Percentiles rank a stretch among this genome's conserved stretches.
Conservation (phyloP, 2,113 vertebrate species). For the Elaphurus davidianus region DNA sequence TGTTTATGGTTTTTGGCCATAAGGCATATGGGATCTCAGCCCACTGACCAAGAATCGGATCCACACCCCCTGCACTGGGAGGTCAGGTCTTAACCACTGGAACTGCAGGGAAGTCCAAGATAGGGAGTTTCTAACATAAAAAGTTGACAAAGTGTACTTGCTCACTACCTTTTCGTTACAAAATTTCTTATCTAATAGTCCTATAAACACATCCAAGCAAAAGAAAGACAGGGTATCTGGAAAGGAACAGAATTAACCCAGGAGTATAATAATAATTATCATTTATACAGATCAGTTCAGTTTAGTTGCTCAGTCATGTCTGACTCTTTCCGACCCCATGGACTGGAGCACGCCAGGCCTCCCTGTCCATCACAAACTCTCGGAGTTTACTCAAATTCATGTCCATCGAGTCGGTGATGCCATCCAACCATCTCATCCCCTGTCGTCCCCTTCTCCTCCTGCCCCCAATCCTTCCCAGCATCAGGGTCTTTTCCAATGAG, state of each 20-base stretch:
- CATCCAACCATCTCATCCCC: too few relatives aligned
- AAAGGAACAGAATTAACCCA: not conserved
- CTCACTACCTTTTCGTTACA: not conserved
- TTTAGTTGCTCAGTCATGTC: too few relatives aligned
- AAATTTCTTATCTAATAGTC: not conserved
- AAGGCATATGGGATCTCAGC: not conserved
- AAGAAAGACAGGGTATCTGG: not conserved
- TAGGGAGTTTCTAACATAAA: not conserved
- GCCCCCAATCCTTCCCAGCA: too few relatives aligned
- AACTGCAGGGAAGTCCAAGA: not conserved
- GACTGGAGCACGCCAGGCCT: too few relatives aligned
- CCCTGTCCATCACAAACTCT: too few relatives aligned
- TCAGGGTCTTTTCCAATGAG: too few relatives aligned
- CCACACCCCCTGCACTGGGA: not conserved
- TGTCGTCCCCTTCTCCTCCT: too few relatives aligned
- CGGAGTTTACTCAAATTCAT: too few relatives aligned
- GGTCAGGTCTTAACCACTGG: not conserved
- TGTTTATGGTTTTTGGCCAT: not conserved
- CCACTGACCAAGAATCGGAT: fast-evolving
- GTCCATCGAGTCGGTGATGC: too few relatives aligned
- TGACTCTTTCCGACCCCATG: too few relatives aligned
- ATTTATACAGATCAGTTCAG: not conserved
- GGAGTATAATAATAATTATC: not conserved
- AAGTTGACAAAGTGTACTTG: not conserved
- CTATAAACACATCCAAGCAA: not conserved